Percentiles rank a stretch among this genome's conserved stretches.
phyloP scores from a whole-genome alignment of 1,140 invertebrate genomes.

The Pseudomyrmex flavicornis region DNA sequence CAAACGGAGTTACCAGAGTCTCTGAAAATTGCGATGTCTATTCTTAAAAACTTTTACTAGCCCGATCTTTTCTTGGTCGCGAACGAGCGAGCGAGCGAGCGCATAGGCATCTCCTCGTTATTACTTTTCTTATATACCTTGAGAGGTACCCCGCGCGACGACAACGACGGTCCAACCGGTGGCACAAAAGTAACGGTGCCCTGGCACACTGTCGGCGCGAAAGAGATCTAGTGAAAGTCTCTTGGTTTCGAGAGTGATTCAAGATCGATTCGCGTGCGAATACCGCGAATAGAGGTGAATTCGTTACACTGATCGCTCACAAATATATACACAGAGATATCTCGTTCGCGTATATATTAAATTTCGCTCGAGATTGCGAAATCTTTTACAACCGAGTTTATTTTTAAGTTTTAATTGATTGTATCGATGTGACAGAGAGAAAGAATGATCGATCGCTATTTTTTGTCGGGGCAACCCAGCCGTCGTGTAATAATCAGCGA shows the following conservation, averaged over 20 bases:
- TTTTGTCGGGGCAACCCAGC: no score
- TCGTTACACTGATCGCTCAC: slow-evolving; percentile 11
- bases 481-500: background rate
- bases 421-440: no score
- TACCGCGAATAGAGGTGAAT: slow-evolving; percentile 9
- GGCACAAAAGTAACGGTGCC: slow-evolving; percentile 42
- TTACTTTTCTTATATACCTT: background rate
- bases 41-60: slow-evolving; percentile 51
- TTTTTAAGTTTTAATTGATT: background rate
- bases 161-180: background rate
- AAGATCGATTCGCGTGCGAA: slow-evolving; percentile 11
- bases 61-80: background rate
- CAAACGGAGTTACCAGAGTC: slow-evolving; percentile 18
- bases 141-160: background rate
- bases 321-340: background rate
- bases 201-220: background rate
- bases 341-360: background rate
- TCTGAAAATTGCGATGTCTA: slow-evolving; percentile 27
- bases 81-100: background rate
- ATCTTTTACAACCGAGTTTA: background rate
- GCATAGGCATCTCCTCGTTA: slow-evolving; percentile 16
- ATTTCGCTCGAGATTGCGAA: background rate
- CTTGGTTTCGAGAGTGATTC: slow-evolving; percentile 48
- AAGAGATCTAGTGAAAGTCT: slow-evolving; percentile 55
- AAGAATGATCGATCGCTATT: no score